Evolutionary conservation across 2,888 invertebrate genomes (phyloP), one percentile per base, ranked within the genome.

Genomic region (Drosophila kambysellisi): DNA sequence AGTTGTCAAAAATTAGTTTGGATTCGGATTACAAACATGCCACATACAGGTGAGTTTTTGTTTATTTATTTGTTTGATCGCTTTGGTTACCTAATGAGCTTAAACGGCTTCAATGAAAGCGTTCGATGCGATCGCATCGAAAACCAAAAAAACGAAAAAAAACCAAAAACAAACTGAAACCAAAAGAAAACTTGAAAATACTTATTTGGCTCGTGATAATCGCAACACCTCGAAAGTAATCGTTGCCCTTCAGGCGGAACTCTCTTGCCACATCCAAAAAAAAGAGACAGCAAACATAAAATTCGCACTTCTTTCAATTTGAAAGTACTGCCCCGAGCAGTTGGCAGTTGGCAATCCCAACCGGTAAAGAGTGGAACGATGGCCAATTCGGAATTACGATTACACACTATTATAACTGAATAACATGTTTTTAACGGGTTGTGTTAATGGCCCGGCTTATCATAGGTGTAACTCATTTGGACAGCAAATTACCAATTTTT

Each of bases 1-100:
- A 80, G 81, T 79, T 81, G 73, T 70, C 60, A 66, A 54, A 70
- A 74, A 57, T 58, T 69, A n/a, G 35, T 59, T 52, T 63, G 56
- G 67, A 74, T 41, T 67, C 53, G 57, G 67, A 63, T 74, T 76
- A 68, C 61, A 65, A 79, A 61, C 61, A 89, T 89, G 88, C 88
- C 88, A 43, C 88, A 89, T 81, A 89, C 88, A 83, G 88, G 88
- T 89, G 70, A 90, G 88, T 81, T 61, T 63, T 46, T 37, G 15
- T 37, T 7, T 54, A 46, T 25, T 46, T 46, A 46, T 15, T 46
- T 46, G 43, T 7, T 20, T 46, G 43, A 46, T 46, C 43, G 20
- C 50, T 63, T 53, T 52, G 20, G 53, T 54, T 62, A 59, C 69
- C 76, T 89, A 87, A 89, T 87, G 86, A 89, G 74, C 61, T 76